Evolutionary conservation across 2,113 vertebrate species (phyloP), one percentile per base, ranked within the genome.

Genomic region (Rhynchomys soricoides): DNA sequence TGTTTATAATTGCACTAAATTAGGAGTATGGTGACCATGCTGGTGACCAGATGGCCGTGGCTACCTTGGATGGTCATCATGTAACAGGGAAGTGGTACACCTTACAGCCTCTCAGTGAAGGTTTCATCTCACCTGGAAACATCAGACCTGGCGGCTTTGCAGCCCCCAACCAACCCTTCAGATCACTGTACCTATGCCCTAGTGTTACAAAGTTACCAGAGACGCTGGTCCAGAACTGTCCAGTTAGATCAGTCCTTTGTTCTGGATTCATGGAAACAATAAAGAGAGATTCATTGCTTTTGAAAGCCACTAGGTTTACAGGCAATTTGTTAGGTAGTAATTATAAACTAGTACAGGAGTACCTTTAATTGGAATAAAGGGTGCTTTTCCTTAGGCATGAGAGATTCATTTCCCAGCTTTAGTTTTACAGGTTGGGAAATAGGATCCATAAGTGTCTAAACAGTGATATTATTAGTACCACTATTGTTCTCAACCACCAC

Each of bases 391-490:
- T 82, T 86, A 62, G 1, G 29, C 24, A 43, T 75, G 55, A 12
- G 73, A 19, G 45, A 83, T 85, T 85, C 2, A 81, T 29, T 75
- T 57, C 86, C 78, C 17, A 89, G 73, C 29, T 81, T 90, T 74
- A 75, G n/a, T 82, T 94, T 90, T 78, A 5, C 15, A 94, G 79
- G 21, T 81, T 77, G 43, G 6, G 29, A 94, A 95, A 70, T 50
- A 40, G 0, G 1, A 26, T 88, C 91, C 45, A 86, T 43, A 90
- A 64, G 26, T 71, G 81, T 90, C 43, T 91, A 83, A 95, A 71
- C 4, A 81, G 24, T 62, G 37, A 93, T 83, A 78, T 34, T 68
- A 34, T 34, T 34, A 34, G 15, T 68, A 34, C 6, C 66, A 26
- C 0, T 87, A 1, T 55, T 93, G 70, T 62, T 87, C 91, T 45